Base-by-base conservation (phyloP, 2,888 invertebrate genomes). In the Agonopterix subpropinquella region DNA sequence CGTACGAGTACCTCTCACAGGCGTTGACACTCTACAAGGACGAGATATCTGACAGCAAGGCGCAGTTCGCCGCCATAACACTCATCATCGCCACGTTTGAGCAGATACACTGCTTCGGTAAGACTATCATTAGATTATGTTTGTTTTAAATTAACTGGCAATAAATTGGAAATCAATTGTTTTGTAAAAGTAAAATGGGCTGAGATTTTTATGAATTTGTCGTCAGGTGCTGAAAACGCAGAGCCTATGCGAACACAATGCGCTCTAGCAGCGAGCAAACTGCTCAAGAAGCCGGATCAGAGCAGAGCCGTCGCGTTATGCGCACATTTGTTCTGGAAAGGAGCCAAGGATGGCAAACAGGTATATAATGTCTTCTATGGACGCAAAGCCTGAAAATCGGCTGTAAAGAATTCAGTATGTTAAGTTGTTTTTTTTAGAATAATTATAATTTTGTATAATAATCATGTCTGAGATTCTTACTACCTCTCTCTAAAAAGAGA, bases 1-100 rank as follows among this genome's bases (percentile, higher is more conserved):
- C 98, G 0, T 99, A 99, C 84, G 99, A 99, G 82, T 99, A 97
- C 72, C 93, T 99, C 77, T 98, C 98, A 15, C 87, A 95, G 88
- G 97, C 98, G 0, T 99, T 99, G 82, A 96, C 98, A 0, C 80
- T 99, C 48, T 99, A 99, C 76, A 99, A 99, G 78, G 99, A 99
- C 77, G 99, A 99, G 84, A 97, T 99, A 66, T 96, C 97, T 1
- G 99, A 99, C 78, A 97, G 97, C 50, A 98, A 98, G 76, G 97
- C 98, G 1, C 99, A 99, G 77, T 80, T 99, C 53, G 96, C 98
- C 0, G 98, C 98, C 41, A 97, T 99, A 49, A 97, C 97, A 0
- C 89, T 99, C 36, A 96, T 99, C 49, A 97, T 98, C 52, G 98
- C 96, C 42, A 98, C 98, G 0, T 93, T 99, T 58, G 98, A 99